These are phyloP conservation scores for Peucedramus taeniatus DNA, from an alignment of 2,113 vertebrate species.

Conservation along the genomic window DNA sequence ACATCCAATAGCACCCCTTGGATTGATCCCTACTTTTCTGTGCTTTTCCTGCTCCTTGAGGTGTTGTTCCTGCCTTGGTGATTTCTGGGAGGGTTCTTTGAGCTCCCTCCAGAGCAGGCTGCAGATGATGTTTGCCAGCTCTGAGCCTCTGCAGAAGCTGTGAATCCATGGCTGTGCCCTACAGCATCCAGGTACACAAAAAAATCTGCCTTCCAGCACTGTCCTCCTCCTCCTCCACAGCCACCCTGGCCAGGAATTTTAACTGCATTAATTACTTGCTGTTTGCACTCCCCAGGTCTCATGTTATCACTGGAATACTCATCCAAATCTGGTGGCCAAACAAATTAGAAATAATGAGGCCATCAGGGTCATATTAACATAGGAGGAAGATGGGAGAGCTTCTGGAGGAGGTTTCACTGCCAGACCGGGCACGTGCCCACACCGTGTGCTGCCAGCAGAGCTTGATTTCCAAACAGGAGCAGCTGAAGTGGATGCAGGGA, in stretches of 20 bases:
- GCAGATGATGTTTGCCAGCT: not conserved
- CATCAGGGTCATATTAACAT: slow-evolving; percentile 39
- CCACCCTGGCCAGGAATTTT: not conserved
- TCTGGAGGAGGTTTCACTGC: not conserved
- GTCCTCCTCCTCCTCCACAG: not conserved
- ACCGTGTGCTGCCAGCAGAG: rapidly evolving
- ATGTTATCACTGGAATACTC: not conserved
- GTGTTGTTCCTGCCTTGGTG: not conserved
- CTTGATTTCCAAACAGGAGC: not conserved
- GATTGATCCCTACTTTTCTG: rapidly evolving
- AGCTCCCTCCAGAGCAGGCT: not conserved
- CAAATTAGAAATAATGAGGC: slow-evolving; percentile 69
- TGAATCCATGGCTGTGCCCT: not conserved
- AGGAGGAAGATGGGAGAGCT: not conserved
- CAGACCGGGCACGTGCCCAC: not conserved
- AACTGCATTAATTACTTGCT: slow-evolving; percentile 44
- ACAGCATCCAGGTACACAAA: not conserved
- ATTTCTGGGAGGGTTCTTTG: not conserved
- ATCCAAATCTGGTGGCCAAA: slow-evolving; percentile 51
- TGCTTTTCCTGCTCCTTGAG: rapidly evolving
- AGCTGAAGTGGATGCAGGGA: not conserved
- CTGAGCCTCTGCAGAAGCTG: not conserved
- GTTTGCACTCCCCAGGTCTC: slow-evolving; percentile 39
- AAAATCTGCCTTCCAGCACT: not conserved
- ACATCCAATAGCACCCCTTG: not conserved